Percentiles rank a stretch among this genome's conserved stretches.
Evolutionary conservation across 2,797 vertebrate genomes (phyloP).

Genomic region (Sternarchorhynchus goeldii): DNA sequence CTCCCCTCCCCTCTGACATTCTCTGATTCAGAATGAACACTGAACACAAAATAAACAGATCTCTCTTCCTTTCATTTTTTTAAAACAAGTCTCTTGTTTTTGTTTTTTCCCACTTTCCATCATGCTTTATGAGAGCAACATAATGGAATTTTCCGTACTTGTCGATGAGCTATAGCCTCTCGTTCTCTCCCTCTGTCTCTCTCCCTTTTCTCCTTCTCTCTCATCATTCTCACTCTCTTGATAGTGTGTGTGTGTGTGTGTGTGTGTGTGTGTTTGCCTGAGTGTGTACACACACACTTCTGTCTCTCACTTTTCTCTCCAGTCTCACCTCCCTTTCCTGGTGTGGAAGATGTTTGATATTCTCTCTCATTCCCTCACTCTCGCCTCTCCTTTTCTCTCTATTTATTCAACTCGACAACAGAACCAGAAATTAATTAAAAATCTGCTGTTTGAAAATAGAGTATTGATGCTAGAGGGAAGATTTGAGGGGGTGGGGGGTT

Average conservation of each 20-base stretch:
- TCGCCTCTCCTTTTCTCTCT: background rate
- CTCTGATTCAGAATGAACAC: background rate
- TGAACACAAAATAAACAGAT: background rate
- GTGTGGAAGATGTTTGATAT: slow-evolving; percentile 41
- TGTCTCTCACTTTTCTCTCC: background rate
- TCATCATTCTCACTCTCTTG: background rate
- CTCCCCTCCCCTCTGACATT: slow-evolving; percentile 1
- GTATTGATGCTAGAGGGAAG: slow-evolving; percentile 47
- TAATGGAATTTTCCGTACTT: background rate
- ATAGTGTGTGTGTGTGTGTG: background rate
- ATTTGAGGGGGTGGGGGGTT: background rate
- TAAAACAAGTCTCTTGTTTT: background rate
- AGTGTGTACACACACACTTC: background rate
- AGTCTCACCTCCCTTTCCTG: slow-evolving; percentile 20
- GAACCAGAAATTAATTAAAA: slow-evolving; percentile 56
- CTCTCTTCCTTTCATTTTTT: background rate
- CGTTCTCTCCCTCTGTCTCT: slow-evolving; percentile 2
- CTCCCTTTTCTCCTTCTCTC: background rate
- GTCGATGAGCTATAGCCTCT: background rate
- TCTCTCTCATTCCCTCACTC: background rate
- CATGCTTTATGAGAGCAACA: background rate
- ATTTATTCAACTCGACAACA: slow-evolving; percentile 34
- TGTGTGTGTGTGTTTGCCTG: background rate
- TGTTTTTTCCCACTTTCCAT: background rate
- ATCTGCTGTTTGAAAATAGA: slow-evolving; percentile 53